These are phyloP conservation scores for Tinamus major DNA, from an alignment of 2,797 vertebrate species.

Conservation along the genomic window DNA sequence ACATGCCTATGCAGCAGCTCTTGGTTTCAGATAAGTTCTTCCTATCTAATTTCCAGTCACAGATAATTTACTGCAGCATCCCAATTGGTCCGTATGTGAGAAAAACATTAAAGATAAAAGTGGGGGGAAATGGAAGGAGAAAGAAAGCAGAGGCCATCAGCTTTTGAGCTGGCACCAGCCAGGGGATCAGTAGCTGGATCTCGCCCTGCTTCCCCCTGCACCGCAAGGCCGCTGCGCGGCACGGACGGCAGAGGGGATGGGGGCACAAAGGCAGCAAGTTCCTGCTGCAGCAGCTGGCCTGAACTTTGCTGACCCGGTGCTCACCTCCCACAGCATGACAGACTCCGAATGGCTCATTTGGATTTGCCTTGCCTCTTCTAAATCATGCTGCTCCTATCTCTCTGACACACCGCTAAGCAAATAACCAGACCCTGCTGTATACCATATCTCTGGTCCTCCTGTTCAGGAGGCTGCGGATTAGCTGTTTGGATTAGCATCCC, in stretches of 20 bases:
- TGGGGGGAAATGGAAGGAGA: not conserved
- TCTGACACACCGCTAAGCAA: conserved; percentile 47
- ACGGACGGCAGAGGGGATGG: not conserved
- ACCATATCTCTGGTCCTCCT: conserved; percentile 36
- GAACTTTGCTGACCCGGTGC: conserved; percentile 25
- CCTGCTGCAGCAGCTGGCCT: not conserved
- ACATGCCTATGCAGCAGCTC: not conserved
- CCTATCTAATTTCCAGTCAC: not conserved
- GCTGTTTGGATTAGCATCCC: conserved; percentile 60
- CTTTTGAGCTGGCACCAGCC: conserved; percentile 10
- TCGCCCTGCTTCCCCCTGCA: not conserved
- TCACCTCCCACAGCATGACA: not conserved
- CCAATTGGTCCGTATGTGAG: not conserved
- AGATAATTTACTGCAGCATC: not conserved
- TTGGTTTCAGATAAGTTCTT: not conserved
- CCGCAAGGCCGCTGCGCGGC: not conserved
- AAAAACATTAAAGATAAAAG: not conserved
- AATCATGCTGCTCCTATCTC: conserved; percentile 38
- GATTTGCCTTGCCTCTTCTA: conserved; percentile 25
- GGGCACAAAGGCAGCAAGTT: conserved; percentile 59
- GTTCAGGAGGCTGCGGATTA: conserved; percentile 51
- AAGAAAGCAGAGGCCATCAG: not conserved
- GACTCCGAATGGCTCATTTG: conserved; percentile 29
- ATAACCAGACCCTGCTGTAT: conserved; percentile 54
- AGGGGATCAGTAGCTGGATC: not conserved